Evolutionary conservation across 2,888 invertebrate species (phyloP), one percentile per base, ranked within the genome.

Genomic region (Chymomyza caudatula): DNA sequence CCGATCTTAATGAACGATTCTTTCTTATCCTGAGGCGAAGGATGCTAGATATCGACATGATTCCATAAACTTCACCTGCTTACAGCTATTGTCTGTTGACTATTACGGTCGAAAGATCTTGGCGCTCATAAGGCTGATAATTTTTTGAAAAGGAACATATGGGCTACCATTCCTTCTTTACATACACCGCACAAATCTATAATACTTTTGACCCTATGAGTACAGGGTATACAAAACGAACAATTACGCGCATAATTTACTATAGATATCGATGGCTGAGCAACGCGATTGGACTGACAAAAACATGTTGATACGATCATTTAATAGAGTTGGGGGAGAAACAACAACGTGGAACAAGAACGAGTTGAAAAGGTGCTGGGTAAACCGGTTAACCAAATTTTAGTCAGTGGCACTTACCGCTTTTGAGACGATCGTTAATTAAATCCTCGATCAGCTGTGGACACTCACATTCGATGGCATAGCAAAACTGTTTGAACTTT

Each of bases 361-460:
- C 29, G 11, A 37, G 29, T 37, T 37, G n/a, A n/a, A 37, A 51
- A 51, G 22, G 51, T 22, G 22, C 19, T 20, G 29, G 29, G 11
- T 37, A 37, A 37, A 37, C 29, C 37, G 55, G 55, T 64, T 29
- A 37, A 2, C 29, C 53, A 60, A 52, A 67, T 20, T 61, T 58
- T 65, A 60, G 65, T 71, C 51, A 25, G 52, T 43, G 13, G 20
- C 49, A 88, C 89, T 88, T 88, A 90, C 90, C 90, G 73, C 87
- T 88, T 74, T 90, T 92, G 67, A 92, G 91, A 78, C 92, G 92
- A 88, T 93, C 93, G 89, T 92, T 92, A 89, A 92, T 91, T 81
- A 93, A 91, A 88, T 93, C 93, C 91, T 92, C 93, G 69, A 92
- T 92, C 88, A 93, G 89, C 90, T 92, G 92, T 55, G 93, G 93